Evolutionary conservation across 2,797 vertebrate genomes (phyloP), one percentile per base, ranked within the genome.

Genomic region (Hydrocynus forskahlii): DNA sequence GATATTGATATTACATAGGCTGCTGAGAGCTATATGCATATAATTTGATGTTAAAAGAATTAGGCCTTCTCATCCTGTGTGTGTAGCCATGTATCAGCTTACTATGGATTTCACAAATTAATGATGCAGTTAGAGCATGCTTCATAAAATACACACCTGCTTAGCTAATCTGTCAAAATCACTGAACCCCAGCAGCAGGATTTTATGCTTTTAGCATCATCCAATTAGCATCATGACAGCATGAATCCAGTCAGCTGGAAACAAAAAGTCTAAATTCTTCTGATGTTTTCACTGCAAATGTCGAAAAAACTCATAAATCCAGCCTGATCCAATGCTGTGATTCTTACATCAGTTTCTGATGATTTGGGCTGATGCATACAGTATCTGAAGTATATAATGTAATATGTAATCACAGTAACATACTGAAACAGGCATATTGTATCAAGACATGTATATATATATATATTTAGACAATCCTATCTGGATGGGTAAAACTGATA

Each of bases 101-200:
- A 43, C 38, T 40, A 23, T 23, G 38, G 54, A 75, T 23, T 75
- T 7, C 19, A 25, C 72, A 25, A 60, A 43, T 59, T 21, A 75
- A 75, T 16, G 35, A 75, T 60, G 55, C 38, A 38, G n/a, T 60
- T 43, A 40, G 29, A 59, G 16, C 54, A 74, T 74, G 71, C 71
- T 59, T 75, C n/a, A 75, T 23, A 59, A 75, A 62, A 43, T 45
- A 60, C 72, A 60, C 10, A 35, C 57, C 21, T 21, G 35, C 55
- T 62, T 60, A 60, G 35, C 72, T 75, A 75, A 75, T 75, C 72
- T 75, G 45, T 75, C 72, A 75, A 75, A 35, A 60, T 75, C 72
- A 40, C 38, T 75, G 72, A 75, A 60, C 72, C 55, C 72, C 55
- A 60, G 38, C 55, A 54, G 25, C 62, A 38, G 48, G n/a, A 40